phyloP scores from a whole-genome alignment of 2,113 vertebrate species.

The Odocoileus hemionus region DNA sequence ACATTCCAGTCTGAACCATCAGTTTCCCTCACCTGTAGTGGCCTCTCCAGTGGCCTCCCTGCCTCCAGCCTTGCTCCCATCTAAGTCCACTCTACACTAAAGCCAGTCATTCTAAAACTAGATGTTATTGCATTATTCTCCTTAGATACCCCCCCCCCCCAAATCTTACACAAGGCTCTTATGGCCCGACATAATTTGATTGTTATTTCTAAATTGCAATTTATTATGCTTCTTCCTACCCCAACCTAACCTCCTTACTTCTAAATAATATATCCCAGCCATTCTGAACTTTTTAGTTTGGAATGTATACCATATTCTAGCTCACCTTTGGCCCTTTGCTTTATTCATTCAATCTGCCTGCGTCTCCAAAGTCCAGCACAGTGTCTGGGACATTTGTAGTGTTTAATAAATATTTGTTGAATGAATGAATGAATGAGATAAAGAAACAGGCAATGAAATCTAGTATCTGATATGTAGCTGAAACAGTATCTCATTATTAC shows the following conservation, averaged over 20 bases:
- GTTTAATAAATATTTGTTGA: constrained; percentile 22
- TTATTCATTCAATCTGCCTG: neutral
- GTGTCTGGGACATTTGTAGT: neutral
- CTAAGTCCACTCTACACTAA: neutral
- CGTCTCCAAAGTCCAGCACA: neutral
- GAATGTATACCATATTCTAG: neutral
- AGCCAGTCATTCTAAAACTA: neutral
- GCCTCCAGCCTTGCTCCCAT: neutral
- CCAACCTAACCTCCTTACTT: neutral
- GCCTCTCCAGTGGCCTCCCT: neutral
- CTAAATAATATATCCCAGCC: no score
- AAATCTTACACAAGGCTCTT: neutral
- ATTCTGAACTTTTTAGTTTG: neutral
- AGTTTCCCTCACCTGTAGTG: neutral
- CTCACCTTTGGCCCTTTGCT: neutral
- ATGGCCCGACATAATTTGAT: neutral
- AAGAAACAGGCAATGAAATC: neutral
- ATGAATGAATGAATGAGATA: constrained; percentile 25
- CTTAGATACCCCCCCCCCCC: neutral
- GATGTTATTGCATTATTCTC: neutral
- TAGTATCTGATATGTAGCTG: neutral
- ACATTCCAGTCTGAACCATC: neutral
- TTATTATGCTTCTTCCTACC: neutral
- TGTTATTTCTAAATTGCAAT: neutral
- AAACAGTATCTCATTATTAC: constrained; percentile 3